Percentiles rank a stretch among this genome's conserved stretches.
phyloP scores from a whole-genome alignment of 2,113 vertebrate genomes.

The Gymnarchus niloticus region DNA sequence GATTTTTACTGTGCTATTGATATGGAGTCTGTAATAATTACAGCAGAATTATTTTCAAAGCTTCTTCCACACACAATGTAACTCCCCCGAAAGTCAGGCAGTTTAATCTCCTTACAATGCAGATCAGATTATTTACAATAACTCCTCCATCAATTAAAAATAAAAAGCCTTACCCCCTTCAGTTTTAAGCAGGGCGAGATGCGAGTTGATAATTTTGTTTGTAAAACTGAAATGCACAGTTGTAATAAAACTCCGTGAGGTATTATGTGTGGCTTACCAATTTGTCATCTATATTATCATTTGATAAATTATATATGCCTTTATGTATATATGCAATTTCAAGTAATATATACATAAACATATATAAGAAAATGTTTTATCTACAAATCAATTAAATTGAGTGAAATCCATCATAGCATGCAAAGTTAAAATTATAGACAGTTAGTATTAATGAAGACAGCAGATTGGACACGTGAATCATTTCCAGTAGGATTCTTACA shows the following conservation, averaged over 20 bases:
- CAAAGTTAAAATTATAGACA: slow-evolving; percentile 34
- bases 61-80: not conserved
- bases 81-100: not conserved
- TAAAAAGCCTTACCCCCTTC: not conserved
- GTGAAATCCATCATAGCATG: slow-evolving; percentile 38
- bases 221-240: not conserved
- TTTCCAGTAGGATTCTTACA: slow-evolving; percentile 24
- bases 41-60: not conserved
- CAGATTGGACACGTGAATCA: slow-evolving; percentile 45
- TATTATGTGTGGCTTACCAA: not conserved
- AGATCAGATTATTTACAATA: not conserved
- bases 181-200: not conserved
- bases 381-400: slow-evolving; percentile 17
- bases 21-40: too few species aligned
- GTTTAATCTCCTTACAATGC: not conserved
- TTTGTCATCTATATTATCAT: not conserved
- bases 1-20: too few species aligned
- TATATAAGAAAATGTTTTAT: slow-evolving; percentile 44
- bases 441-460: slow-evolving; percentile 58
- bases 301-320: not conserved
- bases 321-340: not conserved
- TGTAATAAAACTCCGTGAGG: not conserved
- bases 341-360: slow-evolving; percentile 44
- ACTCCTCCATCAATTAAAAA: not conserved
- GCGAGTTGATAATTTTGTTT: not conserved